Evolutionary conservation across 30 jellyfish, hydroid and myxozoan species (phyloP).

Genomic region (Rhopilema esculentum): DNA sequence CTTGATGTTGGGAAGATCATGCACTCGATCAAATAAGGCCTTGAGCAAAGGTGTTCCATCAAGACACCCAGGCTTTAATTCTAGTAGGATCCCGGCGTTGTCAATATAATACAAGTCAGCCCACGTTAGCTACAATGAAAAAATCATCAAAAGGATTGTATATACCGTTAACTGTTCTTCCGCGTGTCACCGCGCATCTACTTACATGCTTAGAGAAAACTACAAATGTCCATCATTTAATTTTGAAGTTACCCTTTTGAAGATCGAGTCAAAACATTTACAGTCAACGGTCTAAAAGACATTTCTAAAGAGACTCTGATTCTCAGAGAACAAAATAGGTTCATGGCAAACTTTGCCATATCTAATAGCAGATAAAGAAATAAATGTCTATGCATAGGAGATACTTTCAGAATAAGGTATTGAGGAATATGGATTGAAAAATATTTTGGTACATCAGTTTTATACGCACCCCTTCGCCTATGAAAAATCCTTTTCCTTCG

Average conservation of each 20-base stretch:
- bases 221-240: too few relatives aligned
- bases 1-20: constrained; percentile 40
- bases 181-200: not conserved
- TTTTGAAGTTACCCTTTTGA: too few relatives aligned
- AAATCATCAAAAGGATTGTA: not conserved
- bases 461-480: constrained; percentile 58
- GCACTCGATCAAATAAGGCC: constrained; percentile 48
- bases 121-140: constrained; percentile 57
- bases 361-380: too few relatives aligned
- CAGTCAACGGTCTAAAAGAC: too few relatives aligned
- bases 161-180: not conserved
- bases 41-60: constrained; percentile 62
- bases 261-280: too few relatives aligned
- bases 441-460: too few relatives aligned
- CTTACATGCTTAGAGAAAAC: not conserved
- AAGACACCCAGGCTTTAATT: not conserved
- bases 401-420: too few relatives aligned
- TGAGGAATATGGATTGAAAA: too few relatives aligned
- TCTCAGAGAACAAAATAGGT: too few relatives aligned
- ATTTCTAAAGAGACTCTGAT: too few relatives aligned
- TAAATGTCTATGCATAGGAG: not conserved
- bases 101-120: constrained; percentile 56
- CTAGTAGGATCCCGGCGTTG: constrained; percentile 1
- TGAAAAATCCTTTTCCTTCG: constrained; percentile 57
- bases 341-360: too few relatives aligned